Conservation (phyloP, 2,888 invertebrate genomes). For the Aromia moschata region DNA sequence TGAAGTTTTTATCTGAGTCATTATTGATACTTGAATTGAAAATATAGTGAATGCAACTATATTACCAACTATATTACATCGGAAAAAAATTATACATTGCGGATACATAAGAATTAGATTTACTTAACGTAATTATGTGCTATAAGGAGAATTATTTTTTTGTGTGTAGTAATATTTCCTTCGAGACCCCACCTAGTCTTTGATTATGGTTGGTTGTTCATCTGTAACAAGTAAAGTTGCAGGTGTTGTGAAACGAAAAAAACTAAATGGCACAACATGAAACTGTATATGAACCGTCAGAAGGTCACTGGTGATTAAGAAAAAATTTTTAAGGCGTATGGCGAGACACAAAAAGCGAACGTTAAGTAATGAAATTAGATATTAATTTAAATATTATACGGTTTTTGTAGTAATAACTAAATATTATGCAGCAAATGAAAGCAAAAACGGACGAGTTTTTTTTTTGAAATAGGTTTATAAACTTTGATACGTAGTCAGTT, state of each 20-base stretch:
- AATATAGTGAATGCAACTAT: no score
- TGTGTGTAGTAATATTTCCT: neutral
- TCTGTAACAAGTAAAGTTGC: constrained; percentile 1
- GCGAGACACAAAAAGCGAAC: neutral
- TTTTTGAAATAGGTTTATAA: neutral
- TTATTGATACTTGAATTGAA: no score
- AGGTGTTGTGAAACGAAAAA: neutral
- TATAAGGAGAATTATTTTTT: no score
- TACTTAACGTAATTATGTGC: no score
- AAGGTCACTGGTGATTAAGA: neutral
- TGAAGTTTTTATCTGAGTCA: no score
- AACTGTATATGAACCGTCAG: constrained; percentile 1
- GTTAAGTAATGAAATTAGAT: constrained; percentile 1
- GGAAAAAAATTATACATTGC: no score
- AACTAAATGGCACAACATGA: neutral
- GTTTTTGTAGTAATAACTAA: constrained; percentile 11
- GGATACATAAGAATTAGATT: no score
- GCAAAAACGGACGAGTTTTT: neutral
- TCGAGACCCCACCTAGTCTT: neutral
- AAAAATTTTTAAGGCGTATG: neutral
- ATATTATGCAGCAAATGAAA: neutral
- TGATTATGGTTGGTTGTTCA: constrained; percentile 1
- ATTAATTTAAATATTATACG: constrained; percentile 2
- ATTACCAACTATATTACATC: no score
- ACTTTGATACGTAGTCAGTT: neutral